Percentiles rank a stretch among this genome's conserved stretches.
Evolutionary conservation across 1,140 invertebrate genomes (phyloP).

Genomic region (Ceratoteleas bidentatus): DNA sequence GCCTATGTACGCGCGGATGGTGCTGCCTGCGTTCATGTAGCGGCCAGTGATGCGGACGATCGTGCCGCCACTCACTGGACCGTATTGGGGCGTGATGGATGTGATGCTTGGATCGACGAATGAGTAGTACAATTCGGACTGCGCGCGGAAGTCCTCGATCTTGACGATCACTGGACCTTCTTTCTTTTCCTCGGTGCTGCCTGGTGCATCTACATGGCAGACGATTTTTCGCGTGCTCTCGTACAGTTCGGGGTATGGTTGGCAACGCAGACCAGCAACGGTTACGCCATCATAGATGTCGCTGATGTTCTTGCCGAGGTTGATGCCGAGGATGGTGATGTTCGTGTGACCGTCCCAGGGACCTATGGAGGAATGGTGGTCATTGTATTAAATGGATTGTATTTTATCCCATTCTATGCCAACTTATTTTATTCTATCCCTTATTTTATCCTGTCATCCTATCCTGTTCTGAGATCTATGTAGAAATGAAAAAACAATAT

Average conservation of each 20-base stretch:
- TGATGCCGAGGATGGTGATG: constrained; percentile 96
- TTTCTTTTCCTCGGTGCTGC: constrained; percentile 86
- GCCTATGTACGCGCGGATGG: constrained; percentile 94
- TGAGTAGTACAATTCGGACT: constrained; percentile 90
- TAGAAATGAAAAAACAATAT: too few species aligned
- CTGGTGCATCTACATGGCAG: constrained; percentile 93
- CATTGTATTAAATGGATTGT: too few species aligned
- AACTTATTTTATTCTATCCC: too few species aligned
- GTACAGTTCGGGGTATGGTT: constrained; percentile 92
- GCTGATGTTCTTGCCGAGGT: constrained; percentile 96
- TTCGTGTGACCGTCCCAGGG: constrained; percentile 97
- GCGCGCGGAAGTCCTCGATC: constrained; percentile 93
- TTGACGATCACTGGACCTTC: constrained; percentile 92
- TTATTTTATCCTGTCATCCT: too few species aligned
- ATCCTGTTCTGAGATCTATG: too few species aligned
- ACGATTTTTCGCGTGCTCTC: constrained; percentile 94
- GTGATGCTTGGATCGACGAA: constrained; percentile 94
- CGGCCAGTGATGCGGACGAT: constrained; percentile 92
- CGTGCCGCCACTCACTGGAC: constrained; percentile 96
- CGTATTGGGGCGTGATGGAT: constrained; percentile 92
- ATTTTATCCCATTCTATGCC: too few species aligned
- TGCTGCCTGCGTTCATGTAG: constrained; percentile 97
- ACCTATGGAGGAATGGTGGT: constrained; percentile 69
- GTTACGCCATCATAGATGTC: constrained; percentile 95
- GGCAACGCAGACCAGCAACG: constrained; percentile 91